phyloP scores from a whole-genome alignment of 1,140 invertebrate genomes.

The Caenorhabditis latens region DNA sequence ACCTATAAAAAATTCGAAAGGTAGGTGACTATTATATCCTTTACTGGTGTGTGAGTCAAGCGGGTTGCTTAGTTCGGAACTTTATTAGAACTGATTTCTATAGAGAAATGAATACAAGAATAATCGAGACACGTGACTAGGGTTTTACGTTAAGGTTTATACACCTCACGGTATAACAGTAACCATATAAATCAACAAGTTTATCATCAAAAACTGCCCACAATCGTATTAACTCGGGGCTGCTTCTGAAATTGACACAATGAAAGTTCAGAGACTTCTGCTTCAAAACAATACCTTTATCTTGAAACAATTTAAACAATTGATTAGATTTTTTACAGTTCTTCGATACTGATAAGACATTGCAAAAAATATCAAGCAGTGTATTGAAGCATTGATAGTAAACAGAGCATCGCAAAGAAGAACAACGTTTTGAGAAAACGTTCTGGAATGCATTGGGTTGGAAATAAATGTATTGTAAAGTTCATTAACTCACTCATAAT shows the following conservation, averaged over 20 bases:
- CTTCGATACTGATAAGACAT: slow-evolving; percentile 17
- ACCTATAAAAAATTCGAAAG: too few species aligned
- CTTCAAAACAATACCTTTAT: background rate
- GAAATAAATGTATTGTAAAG: background rate
- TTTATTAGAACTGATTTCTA: too few species aligned
- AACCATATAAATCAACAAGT: too few species aligned
- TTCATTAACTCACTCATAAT: background rate
- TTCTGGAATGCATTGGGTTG: background rate
- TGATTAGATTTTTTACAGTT: background rate
- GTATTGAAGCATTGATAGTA: background rate
- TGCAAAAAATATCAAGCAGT: background rate
- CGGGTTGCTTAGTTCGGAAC: too few species aligned
- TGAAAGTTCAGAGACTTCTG: background rate
- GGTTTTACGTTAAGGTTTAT: too few species aligned
- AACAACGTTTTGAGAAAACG: background rate
- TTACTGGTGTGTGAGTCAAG: too few species aligned
- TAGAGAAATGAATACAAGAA: too few species aligned
- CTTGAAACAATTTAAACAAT: background rate
- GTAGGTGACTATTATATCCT: too few species aligned
- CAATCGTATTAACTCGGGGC: background rate
- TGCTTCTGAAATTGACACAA: background rate
- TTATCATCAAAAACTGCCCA: background rate
- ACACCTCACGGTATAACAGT: too few species aligned
- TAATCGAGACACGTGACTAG: too few species aligned
- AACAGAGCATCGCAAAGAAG: background rate